These are phyloP conservation scores for Oegoconia quadripuncta DNA, from an alignment of 2,888 invertebrate species.

Conservation along the genomic window DNA sequence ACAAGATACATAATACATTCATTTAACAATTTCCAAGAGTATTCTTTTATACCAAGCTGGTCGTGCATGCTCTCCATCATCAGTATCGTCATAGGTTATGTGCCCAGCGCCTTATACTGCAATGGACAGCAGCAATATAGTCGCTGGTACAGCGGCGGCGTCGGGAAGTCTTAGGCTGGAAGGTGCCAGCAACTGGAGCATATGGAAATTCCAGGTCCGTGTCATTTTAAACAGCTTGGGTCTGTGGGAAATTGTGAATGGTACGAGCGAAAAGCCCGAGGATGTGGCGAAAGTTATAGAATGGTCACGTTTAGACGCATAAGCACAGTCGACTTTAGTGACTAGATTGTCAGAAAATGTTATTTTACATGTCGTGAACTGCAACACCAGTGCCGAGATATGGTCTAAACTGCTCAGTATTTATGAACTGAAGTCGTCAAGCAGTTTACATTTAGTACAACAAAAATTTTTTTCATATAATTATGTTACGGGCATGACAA, in stretches of 20 bases:
- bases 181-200: constrained; percentile 2
- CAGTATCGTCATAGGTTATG: too few species aligned
- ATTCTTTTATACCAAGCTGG: too few species aligned
- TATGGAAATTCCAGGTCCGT: constrained; percentile 5
- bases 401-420: constrained; percentile 5
- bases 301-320: neutral
- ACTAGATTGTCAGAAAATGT: constrained; percentile 1
- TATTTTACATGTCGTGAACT: constrained; percentile 3
- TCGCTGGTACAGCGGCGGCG: too few species aligned
- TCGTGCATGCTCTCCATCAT: too few species aligned
- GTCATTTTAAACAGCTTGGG: constrained; percentile 3
- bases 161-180: too few species aligned
- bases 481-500: neutral
- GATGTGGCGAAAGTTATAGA: neutral
- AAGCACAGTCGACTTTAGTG: constrained; percentile 3
- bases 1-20: too few species aligned
- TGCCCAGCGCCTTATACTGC: too few species aligned
- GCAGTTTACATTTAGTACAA: constrained; percentile 2
- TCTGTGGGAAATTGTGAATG: neutral
- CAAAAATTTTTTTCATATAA: constrained; percentile 6
- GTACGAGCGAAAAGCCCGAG: neutral
- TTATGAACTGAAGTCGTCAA: constrained; percentile 1
- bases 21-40: too few species aligned
- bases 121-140: too few species aligned
- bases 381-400: constrained; percentile 3